Evolutionary conservation across 2,888 invertebrate species (phyloP).

Genomic region (Orthosia incerta): DNA sequence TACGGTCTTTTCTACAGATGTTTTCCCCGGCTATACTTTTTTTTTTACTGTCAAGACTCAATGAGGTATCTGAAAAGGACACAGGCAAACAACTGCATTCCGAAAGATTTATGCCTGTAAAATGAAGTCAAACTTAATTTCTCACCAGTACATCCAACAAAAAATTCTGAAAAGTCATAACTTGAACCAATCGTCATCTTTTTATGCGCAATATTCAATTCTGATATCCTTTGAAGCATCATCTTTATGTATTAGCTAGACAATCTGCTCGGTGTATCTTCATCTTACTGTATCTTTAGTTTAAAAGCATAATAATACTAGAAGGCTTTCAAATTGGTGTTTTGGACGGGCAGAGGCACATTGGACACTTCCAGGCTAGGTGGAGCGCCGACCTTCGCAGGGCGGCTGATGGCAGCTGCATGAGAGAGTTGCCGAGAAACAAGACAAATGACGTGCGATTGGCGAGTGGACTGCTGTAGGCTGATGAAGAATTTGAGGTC

Average conservation of each 20-base stretch:
- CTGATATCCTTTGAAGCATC: conserved; percentile 82
- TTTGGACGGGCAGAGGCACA: not conserved
- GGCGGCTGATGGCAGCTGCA: no score
- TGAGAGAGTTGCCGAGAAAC: no score
- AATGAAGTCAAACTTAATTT: not conserved
- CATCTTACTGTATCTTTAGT: conserved; percentile 20
- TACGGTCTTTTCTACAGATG: no score
- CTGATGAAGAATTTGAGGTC: no score
- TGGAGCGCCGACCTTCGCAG: no score
- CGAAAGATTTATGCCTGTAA: not conserved
- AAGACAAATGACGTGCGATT: no score
- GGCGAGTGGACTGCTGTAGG: no score
- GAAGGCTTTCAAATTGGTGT: not conserved
- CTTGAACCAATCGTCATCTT: conserved; percentile 61
- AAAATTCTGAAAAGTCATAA: not conserved
- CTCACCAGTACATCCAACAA: not conserved
- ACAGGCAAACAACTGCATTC: no score
- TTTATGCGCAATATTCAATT: conserved; percentile 81
- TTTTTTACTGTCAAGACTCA: no score
- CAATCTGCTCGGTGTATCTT: conserved; percentile 75
- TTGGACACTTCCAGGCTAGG: no score
- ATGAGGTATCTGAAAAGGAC: no score
- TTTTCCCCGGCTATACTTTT: no score
- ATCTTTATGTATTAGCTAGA: conserved; percentile 81
- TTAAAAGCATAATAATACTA: not conserved